Evolutionary conservation across 2,888 invertebrate genomes (phyloP), one percentile per base, ranked within the genome.

Genomic region (Patella ulyssiponensis): DNA sequence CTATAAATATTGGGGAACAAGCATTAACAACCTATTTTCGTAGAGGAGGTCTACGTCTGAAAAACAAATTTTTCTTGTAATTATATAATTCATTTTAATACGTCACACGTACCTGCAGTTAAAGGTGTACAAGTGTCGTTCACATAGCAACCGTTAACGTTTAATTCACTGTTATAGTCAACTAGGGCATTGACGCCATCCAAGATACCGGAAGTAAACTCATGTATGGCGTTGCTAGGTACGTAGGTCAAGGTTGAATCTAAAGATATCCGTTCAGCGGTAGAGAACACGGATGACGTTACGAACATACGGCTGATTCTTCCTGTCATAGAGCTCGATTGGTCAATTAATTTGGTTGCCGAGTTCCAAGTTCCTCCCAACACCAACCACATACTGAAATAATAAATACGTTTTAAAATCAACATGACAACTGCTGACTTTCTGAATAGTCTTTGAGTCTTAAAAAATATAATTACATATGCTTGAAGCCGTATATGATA

Each of bases 241-340:
- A 79, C 58, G 51, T 73, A 73, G 12, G 51, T 69, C 3, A 51
- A 70, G 70, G 80, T 74, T 11, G 75, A 69, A 64, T 78, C 76
- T 54, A 84, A 72, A 14, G 17, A n/a, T 1, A 56, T 52, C 5
- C 81, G 69, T 14, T 83, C 81, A 5, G 82, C 74, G 2, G 77
- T 27, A 7, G 79, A 77, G 11, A 87, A 77, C 51, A 82, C 77
- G 1, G 75, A 71, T 27, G 80, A 78, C 72, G 78, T 80, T 4
- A 86, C 52, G 20, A 79, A 79, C 3, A 86, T 70, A 20, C 81
- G 81, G 33, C 85, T 85, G 4, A 87, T 78, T 20, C 85, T 82
- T 15, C 87, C 87, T 33, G 77, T 74, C 76, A 86, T 82, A 27
- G 81, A 78, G 27, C 71, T 75, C 1, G 77, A 73, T 58, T 77